Percentiles rank a stretch among this genome's conserved stretches.
These are phyloP conservation scores for Eulemur rufifrons DNA, from an alignment of 2,113 vertebrate species.

Conservation along the genomic window DNA sequence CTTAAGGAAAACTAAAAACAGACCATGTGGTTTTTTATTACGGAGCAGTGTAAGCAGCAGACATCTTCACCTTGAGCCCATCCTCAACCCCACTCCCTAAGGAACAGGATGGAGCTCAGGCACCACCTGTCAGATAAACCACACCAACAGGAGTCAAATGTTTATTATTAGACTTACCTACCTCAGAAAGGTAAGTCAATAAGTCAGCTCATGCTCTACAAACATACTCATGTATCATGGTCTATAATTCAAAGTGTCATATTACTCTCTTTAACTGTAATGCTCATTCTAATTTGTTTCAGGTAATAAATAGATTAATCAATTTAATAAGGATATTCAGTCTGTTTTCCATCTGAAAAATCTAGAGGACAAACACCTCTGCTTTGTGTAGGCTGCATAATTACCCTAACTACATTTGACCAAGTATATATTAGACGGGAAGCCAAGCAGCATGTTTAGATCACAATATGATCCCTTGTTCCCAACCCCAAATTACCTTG, in stretches of 20 bases:
- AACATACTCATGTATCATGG: background rate
- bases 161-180: background rate
- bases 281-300: slow-evolving; percentile 47
- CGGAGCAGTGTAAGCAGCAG: background rate
- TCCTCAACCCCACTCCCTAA: background rate
- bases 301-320: slow-evolving; percentile 60
- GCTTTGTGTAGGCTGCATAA: slow-evolving; percentile 59
- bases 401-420: slow-evolving; percentile 68
- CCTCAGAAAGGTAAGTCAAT: background rate
- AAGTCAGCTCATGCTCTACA: background rate
- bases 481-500: slow-evolving; percentile 48
- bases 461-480: slow-evolving; percentile 49
- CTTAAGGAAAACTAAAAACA: slow-evolving; percentile 1
- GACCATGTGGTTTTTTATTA: background rate
- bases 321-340: slow-evolving; percentile 63
- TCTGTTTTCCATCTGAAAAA: slow-evolving; percentile 65
- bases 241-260: slow-evolving; percentile 42
- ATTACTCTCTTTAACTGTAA: slow-evolving; percentile 43
- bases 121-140: background rate
- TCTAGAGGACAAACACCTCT: slow-evolving; percentile 57
- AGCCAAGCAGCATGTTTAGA: slow-evolving; percentile 51
- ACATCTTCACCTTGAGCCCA: background rate
- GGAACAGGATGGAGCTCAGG: background rate
- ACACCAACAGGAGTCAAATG: background rate
- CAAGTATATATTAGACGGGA: slow-evolving; percentile 45